phyloP scores from a whole-genome alignment of 1,140 invertebrate genomes.

The Cyphomyrmex costatus region DNA sequence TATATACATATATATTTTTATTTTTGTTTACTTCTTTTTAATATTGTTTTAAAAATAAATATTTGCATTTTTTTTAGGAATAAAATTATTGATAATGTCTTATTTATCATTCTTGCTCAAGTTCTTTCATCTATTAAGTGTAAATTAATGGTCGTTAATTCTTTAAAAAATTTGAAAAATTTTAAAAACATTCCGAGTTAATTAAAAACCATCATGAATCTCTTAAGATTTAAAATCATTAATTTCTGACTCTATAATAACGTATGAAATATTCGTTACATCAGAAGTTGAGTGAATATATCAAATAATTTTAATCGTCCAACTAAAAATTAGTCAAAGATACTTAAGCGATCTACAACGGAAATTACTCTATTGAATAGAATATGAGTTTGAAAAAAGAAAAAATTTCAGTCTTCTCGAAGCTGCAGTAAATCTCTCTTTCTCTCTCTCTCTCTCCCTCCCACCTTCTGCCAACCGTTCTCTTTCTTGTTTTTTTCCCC shows the following conservation, averaged over 20 bases:
- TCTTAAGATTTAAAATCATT: conserved; percentile 1
- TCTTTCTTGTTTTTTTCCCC: neutral
- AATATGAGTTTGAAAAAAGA: neutral
- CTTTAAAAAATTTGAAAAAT: neutral
- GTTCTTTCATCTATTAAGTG: neutral
- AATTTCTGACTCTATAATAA: neutral
- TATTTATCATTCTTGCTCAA: too few species aligned
- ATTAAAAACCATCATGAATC: neutral
- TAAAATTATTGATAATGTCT: too few species aligned
- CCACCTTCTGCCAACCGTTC: neutral
- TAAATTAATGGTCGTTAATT: conserved; percentile 1
- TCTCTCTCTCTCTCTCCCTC: neutral
- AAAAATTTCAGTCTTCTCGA: conserved; percentile 2
- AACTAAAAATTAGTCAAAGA: conserved; percentile 14
- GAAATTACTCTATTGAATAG: conserved; percentile 22
- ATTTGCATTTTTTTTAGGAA: too few species aligned
- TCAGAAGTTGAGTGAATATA: conserved; percentile 4
- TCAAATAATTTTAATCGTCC: conserved; percentile 21
- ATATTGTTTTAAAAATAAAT: too few species aligned
- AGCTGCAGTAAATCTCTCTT: conserved; percentile 21
- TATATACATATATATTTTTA: too few species aligned
- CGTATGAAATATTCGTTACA: conserved; percentile 4
- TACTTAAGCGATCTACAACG: conserved; percentile 6
- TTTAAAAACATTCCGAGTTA: neutral
- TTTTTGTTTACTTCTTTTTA: too few species aligned